Conservation (phyloP, 2,113 vertebrate genomes). For the Leptosomus discolor region DNA sequence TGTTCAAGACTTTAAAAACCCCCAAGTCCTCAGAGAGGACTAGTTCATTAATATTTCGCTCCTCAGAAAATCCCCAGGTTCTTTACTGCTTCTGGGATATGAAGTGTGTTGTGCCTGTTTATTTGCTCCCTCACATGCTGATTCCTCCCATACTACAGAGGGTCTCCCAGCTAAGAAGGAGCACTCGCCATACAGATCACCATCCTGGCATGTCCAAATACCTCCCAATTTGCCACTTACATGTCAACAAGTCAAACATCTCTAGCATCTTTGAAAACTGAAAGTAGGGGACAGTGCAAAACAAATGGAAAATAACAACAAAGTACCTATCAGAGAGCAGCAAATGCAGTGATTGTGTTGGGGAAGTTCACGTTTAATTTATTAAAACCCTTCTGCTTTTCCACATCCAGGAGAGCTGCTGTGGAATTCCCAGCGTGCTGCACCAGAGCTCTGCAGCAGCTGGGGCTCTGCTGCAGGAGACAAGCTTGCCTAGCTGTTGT, state of each 20-base stretch:
- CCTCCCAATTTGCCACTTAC: background rate
- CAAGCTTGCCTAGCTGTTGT: background rate
- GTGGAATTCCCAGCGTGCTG: background rate
- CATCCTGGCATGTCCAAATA: background rate
- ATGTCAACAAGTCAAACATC: background rate
- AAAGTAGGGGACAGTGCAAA: background rate
- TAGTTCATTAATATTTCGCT: background rate
- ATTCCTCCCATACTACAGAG: background rate
- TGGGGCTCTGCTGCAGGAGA: background rate
- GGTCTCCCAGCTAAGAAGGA: background rate
- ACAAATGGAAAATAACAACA: background rate
- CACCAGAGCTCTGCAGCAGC: background rate
- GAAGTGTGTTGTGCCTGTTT: background rate
- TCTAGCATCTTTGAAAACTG: background rate
- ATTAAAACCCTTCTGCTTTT: background rate
- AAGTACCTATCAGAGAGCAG: background rate
- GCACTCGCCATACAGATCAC: background rate
- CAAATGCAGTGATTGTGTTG: background rate
- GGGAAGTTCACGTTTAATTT: background rate
- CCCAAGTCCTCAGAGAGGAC: background rate
- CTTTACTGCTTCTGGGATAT: background rate
- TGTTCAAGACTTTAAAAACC: background rate
- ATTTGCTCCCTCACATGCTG: background rate
- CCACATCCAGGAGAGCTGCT: background rate
- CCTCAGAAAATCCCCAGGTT: background rate